Evolutionary conservation across 2,797 vertebrate genomes (phyloP), one percentile per base, ranked within the genome.

Genomic region (Chelon labrosus): DNA sequence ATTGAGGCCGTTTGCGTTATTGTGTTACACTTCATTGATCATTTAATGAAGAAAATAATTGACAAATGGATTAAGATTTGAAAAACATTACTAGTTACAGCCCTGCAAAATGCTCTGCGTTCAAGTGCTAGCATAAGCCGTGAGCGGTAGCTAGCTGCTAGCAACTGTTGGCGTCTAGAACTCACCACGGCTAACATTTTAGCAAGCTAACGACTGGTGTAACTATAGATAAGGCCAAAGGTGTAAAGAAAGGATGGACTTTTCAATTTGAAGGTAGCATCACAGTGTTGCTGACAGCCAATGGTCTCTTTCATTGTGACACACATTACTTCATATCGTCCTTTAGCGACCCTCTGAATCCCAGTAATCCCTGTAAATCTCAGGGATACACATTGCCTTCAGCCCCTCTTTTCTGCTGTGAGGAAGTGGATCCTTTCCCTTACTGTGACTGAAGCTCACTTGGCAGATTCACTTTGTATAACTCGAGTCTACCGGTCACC

Each of bases 271-370:
- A 35, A 35, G 31, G 31, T 35, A 35, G 31, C 7, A 35, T 38
- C 12, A 10, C 4, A 3, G 8, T 14, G 31, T 38, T 17, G 35
- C 20, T 52, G 61, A 25, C 22, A 49, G 46, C n/a, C 12, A 17
- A 46, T 10, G 46, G n/a, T 5, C 17, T 16, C 44, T 44, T 22
- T 49, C 56, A 7, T 10, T 13, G n/a, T 47, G 37, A 14, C 58
- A 20, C 52, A 73, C 22, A 49, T 6, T 8, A 25, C 59, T 58
- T 12, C 52, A 20, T 31, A 2, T 31, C 51, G 31, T 61, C 49
- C 57, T 51, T 64, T 60, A 42, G 53, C 53, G 44, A 46, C 19
- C 41, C 22, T 70, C 22, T 16, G 54, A 76, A 81, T 73, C 69
- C 59, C 44, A 7, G 31, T 35, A 35, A 35, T 35, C 31, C 31